Evolutionary conservation across 1,140 invertebrate species (phyloP).

Genomic region (Bombus superbus): DNA sequence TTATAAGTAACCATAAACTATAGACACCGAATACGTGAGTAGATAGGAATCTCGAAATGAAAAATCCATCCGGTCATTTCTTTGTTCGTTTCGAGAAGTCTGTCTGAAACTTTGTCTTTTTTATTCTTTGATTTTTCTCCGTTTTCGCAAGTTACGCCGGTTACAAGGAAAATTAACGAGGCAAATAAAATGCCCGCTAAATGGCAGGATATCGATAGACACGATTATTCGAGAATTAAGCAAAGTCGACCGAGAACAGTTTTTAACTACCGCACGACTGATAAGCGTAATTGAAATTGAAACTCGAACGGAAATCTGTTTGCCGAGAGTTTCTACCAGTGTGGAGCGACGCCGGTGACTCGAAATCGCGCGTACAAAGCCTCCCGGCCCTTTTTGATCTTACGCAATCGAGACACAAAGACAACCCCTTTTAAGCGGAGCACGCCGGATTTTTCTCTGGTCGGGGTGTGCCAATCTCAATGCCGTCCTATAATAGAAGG

Average conservation of each 20-base stretch:
- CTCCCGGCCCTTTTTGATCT: conserved; percentile 43
- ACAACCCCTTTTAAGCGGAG: conserved; percentile 41
- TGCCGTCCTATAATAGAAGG: conserved; percentile 37
- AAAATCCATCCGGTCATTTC: not conserved
- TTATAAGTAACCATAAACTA: no score
- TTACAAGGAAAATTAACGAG: not conserved
- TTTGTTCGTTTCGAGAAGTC: no score
- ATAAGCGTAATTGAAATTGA: conserved; percentile 36
- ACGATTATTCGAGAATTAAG: not conserved
- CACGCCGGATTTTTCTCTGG: conserved; percentile 34
- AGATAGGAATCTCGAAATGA: not conserved
- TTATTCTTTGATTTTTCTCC: not conserved
- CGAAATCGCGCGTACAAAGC: conserved; percentile 41
- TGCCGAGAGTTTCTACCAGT: conserved; percentile 23
- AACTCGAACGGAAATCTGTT: conserved; percentile 20
- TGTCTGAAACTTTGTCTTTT: not conserved
- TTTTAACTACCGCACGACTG: not conserved
- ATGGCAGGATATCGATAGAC: not conserved
- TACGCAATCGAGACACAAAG: conserved; percentile 54
- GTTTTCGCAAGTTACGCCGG: not conserved
- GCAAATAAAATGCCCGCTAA: not conserved
- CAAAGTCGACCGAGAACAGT: not conserved
- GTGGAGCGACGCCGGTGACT: not conserved
- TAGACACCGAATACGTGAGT: no score
- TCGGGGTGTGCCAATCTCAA: conserved; percentile 44